These are phyloP conservation scores for Tillus elongatus DNA, from an alignment of 2,888 invertebrate species.

Conservation along the genomic window DNA sequence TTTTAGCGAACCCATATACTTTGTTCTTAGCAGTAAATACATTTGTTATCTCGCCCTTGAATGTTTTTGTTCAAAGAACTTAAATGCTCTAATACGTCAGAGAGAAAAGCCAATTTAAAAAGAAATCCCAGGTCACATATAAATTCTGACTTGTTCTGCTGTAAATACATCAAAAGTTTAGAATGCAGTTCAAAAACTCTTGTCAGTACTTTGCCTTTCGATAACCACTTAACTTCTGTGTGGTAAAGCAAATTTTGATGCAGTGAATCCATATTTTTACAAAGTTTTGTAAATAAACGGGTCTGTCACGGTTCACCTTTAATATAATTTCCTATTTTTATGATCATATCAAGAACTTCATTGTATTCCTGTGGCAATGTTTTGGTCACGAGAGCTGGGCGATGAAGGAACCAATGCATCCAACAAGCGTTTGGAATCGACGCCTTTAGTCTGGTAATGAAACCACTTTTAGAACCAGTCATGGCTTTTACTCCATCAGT, in stretches of 20 bases:
- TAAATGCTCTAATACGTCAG: slow-evolving; percentile 15
- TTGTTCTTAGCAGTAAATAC: slow-evolving; percentile 11
- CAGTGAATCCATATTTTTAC: neutral
- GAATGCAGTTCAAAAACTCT: neutral
- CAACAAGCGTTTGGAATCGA: neutral
- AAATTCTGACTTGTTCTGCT: slow-evolving; percentile 1
- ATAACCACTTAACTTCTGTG: neutral
- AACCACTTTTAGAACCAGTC: slow-evolving; percentile 4
- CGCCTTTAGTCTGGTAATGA: neutral
- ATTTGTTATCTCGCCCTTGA: slow-evolving; percentile 15
- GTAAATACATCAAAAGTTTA: slow-evolving; percentile 3
- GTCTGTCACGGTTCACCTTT: neutral
- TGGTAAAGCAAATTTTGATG: neutral
- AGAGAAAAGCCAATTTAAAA: slow-evolving; percentile 9
- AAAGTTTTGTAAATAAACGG: neutral
- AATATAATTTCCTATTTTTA: neutral
- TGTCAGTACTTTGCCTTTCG: neutral
- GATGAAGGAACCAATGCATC: neutral
- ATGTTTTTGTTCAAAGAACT: slow-evolving; percentile 15
- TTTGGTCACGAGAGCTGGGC: neutral
- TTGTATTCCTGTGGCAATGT: neutral
- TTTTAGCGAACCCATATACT: no score
- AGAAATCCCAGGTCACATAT: slow-evolving; percentile 2
- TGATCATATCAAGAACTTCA: neutral
- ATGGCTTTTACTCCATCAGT: slow-evolving; percentile 3